Base-by-base conservation (phyloP, 1,140 invertebrate species). In the Sarcophaga bullata region DNA sequence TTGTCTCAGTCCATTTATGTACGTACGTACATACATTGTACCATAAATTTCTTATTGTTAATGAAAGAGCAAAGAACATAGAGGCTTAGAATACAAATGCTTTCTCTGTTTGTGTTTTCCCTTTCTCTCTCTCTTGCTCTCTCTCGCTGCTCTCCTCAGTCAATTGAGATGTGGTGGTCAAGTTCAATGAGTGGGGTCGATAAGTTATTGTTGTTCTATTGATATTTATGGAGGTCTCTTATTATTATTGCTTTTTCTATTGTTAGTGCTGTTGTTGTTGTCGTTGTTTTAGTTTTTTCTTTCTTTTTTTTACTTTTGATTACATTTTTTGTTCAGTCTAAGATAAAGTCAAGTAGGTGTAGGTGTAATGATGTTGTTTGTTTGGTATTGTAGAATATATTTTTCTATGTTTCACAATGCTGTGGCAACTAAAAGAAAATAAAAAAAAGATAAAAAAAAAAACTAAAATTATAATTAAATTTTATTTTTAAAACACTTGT, bases 191-290 rank as follows among this genome's bases (percentile, higher is more conserved):
- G 46, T 19, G 75, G 48, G 48, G 75, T 78, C 75, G 75, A 78
- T 78, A 78, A 78, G 75, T 78, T 78, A 78, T 78, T 50, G 75
- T 50, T 78, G 54, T 78, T 78, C 75, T 78, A 78, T 78, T 78
- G 19, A 78, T 78, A 78, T 78, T 78, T 78, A 78, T 78, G 75
- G 75, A 10, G 62, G n/a, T 68, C 58, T 19, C n/a, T 19, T 68
- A 6, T 68, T 68, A 8, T 58, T 58, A n/a, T 68, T 68, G 19
- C 19, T 19, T n/a, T n/a, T 68, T 8, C 17, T 62, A 62, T 62
- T 62, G 1, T 68, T 68, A 19, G 17, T 68, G 62, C 19, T 19
- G 17, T 68, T 68, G 62, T 68, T 68, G 62, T 68, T 68, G 17
- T 68, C 4, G 6, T 15, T 68, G 17, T 68, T 19, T 62, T 62